Evolutionary conservation across 1,140 invertebrate species (phyloP).

Genomic region (Coenobita brevimanus): DNA sequence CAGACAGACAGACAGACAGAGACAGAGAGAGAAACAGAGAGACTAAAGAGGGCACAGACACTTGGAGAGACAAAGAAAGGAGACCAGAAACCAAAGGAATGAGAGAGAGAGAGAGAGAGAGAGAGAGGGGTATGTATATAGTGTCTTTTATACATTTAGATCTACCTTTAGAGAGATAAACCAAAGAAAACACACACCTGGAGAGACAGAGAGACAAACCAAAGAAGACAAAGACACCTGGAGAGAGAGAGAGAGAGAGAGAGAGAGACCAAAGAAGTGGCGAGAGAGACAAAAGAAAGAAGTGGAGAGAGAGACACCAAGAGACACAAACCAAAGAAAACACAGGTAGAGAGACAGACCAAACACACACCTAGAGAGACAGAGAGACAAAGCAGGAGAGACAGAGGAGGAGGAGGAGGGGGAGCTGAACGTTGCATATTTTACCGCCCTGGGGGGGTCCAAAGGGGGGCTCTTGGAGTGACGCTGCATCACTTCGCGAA

Average conservation of each 20-base stretch:
- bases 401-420: constrained; percentile 48
- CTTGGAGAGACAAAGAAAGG: background rate
- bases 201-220: too few relatives aligned
- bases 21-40: background rate
- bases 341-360: constrained; percentile 57
- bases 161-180: background rate
- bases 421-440: constrained; percentile 63
- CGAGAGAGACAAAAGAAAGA: too few relatives aligned
- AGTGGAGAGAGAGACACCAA: too few relatives aligned
- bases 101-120: constrained; percentile 5
- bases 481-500: constrained; percentile 63
- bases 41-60: background rate
- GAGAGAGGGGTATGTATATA: background rate
- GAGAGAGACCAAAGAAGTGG: too few relatives aligned
- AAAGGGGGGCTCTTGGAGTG: constrained; percentile 42
- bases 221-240: too few relatives aligned
- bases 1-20: background rate
- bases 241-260: too few relatives aligned
- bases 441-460: constrained; percentile 46
- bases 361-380: constrained; percentile 55
- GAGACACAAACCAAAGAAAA: too few relatives aligned
- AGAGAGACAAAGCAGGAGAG: constrained; percentile 51
- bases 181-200: background rate
- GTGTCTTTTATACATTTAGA: background rate
- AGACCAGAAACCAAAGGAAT: too few relatives aligned